Evolutionary conservation across 2,113 vertebrate species (phyloP).

Genomic region (Cygnus atratus): DNA sequence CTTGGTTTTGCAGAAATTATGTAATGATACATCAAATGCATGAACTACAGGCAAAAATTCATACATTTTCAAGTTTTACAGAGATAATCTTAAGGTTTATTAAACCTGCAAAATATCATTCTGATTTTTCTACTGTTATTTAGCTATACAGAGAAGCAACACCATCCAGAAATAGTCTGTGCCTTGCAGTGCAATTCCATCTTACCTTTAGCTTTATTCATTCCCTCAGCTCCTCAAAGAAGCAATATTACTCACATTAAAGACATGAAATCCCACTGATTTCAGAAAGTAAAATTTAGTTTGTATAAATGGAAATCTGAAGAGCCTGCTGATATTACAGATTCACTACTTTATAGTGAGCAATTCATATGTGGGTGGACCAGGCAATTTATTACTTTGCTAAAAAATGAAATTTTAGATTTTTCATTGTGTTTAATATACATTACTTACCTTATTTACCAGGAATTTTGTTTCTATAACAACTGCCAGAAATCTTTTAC

Average conservation of each 20-base stretch:
- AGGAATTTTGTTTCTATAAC: not conserved
- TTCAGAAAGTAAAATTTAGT: slow-evolving; percentile 3
- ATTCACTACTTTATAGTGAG: not conserved
- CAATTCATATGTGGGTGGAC: not conserved
- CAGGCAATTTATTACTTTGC: not conserved
- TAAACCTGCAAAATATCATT: not conserved
- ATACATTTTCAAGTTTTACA: not conserved
- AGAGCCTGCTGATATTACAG: not conserved
- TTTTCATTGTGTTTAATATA: not conserved
- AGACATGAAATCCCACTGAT: no score
- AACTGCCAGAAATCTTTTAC: not conserved
- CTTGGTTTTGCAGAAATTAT: not conserved
- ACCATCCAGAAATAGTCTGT: not conserved
- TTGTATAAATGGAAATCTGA: not conserved
- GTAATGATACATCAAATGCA: not conserved
- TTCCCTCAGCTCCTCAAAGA: not conserved
- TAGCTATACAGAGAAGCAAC: not conserved
- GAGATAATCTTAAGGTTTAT: not conserved
- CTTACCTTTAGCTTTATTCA: not conserved
- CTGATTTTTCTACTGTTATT: not conserved
- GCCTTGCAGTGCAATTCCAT: not conserved
- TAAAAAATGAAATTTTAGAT: not conserved
- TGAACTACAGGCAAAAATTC: not conserved
- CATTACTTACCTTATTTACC: not conserved
- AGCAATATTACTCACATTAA: not conserved